Base-by-base conservation (phyloP, 92 coral and sea anemone species). In the Scolanthus callimorphus region DNA sequence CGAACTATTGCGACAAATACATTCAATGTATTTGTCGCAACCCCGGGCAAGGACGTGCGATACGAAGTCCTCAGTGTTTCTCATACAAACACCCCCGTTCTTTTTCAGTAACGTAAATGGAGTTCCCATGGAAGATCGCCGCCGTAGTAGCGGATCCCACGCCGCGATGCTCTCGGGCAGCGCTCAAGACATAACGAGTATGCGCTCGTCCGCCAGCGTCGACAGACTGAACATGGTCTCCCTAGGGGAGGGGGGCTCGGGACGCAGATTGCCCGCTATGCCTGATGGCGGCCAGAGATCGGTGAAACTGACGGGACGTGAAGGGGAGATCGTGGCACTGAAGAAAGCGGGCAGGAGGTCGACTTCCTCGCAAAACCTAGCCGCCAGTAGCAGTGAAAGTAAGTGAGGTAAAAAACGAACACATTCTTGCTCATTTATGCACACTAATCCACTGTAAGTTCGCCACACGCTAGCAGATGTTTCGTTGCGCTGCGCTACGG, bases 241-340 rank as follows among this genome's bases (percentile, higher is more conserved):
- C 41, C 52, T 46, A 4, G 76, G 84, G 39, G 97, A 91, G 19
- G 82, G 95, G 17, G 69, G 69, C 45, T 39, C 85, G 12, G 83
- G 81, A 46, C 73, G 95, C 50, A 77, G 65, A 34, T 54, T 70
- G 15, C 86, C 84, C 10, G 44, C 88, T 23, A 70, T 90, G 91
- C 88, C 92, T 27, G 96, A 92, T 41, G 83, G 89, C 31, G 69
- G 67, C 50, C 83, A 78, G 41, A 51, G 96, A 11, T 85, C 98
- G 52, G 59, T 92, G 63, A 92, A 92, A 71, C 74, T 90, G 55
- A 73, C 98, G 17, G 98, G 98, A 30, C 86, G 96, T 34, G 98
- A 92, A 50, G 96, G 96, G n/a, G 98, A 92, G 62, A 58, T 88
- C 53, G 84, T 85, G 21, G 91, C 98, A 22, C 69, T 89, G 70